Base-by-base conservation (phyloP, 2,113 vertebrate species). In the Aptenodytes forsteri region DNA sequence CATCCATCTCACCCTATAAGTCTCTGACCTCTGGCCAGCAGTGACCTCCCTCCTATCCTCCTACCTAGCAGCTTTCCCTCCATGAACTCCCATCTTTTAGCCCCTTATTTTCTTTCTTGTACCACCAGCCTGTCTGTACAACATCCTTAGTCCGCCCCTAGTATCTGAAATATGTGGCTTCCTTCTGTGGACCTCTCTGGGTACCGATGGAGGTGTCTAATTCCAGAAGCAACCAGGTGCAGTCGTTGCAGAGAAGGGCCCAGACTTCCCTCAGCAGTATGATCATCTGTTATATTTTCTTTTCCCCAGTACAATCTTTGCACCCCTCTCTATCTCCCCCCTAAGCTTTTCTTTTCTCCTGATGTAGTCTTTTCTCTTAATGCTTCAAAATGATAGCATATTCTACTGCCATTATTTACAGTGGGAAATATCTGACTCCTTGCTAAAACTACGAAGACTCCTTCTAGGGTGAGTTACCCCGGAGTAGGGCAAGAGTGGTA, bases 291-390 rank as follows among this genome's bases (percentile, higher is more conserved):
- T 56, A 8, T 9, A 52, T 62, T 79, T 78, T 47, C 46, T 82
- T 90, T 73, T 34, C 7, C 7, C 16, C 10, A 47, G 10, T 47
- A 42, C 3, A 38, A 10, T 42, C 19, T 73, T 81, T 70, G 20
- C 20, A 32, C 5, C 7, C 2, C 2, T n/a, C 32, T 38, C 12
- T 61, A 5, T 46, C 11, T 50, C 23, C 2, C 17, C 7, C 4
- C 5, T 16, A n/a, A 13, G 42, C 5, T 38, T 67, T 49, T 54
- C 2, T 69, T 84, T 76, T 84, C 32, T 81, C 10, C 13, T 59
- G 13, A n/a, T 34, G 9, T 8, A 79, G 9, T 40, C 15, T 32
- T 64, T 11, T 78, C 13, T 81, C 34, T 58, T 26, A 44, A 25
- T 29, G 8, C 27, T 88, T 76, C 38, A 70, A 56, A 54, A 22